These are phyloP conservation scores for Pyrrhia umbra DNA, from an alignment of 2,888 invertebrate species.

Conservation along the genomic window DNA sequence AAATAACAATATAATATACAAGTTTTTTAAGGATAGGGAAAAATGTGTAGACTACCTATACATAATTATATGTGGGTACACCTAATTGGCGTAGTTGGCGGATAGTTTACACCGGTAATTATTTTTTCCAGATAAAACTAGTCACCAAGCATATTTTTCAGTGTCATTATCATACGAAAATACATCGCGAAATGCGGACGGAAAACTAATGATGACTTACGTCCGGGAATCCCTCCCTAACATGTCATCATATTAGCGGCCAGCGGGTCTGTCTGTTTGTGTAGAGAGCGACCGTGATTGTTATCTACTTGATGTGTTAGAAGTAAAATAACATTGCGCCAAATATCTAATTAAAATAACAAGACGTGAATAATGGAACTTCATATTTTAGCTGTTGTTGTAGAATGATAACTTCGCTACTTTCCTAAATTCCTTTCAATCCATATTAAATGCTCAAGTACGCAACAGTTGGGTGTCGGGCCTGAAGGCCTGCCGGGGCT, in stretches of 20 bases:
- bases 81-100: not conserved
- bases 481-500: too few relatives aligned
- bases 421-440: too few relatives aligned
- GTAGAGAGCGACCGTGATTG: slow-evolving; percentile 88
- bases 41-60: too few relatives aligned
- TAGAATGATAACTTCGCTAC: not conserved
- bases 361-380: not conserved
- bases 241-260: slow-evolving; percentile 97
- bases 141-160: not conserved
- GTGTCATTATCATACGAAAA: slow-evolving; percentile 10
- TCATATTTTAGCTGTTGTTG: not conserved
- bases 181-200: slow-evolving; percentile 35
- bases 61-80: not conserved
- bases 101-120: not conserved
- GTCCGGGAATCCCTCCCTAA: slow-evolving; percentile 95
- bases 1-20: too few relatives aligned
- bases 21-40: too few relatives aligned
- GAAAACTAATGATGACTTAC: slow-evolving; percentile 85
- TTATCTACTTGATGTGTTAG: slow-evolving; percentile 64
- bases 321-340: not conserved
- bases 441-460: too few relatives aligned
- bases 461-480: too few relatives aligned
- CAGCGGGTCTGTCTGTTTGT: slow-evolving; percentile 99
- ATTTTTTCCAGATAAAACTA: not conserved
- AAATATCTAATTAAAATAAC: not conserved